Base-by-base conservation (phyloP, 1,140 invertebrate genomes). In the Ridgeia piscesae region DNA sequence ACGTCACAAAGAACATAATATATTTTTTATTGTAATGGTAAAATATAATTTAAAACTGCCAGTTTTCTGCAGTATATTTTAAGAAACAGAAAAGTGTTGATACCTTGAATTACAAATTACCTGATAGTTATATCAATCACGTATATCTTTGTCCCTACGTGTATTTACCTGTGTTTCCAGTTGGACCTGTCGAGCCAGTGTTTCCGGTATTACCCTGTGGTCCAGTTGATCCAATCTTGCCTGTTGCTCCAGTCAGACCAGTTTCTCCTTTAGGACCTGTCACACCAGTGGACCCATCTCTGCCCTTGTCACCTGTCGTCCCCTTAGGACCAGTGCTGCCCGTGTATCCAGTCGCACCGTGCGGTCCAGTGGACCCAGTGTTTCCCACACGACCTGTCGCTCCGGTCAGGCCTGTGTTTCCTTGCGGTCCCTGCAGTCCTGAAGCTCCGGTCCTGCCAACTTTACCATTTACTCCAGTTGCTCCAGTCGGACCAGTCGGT, bases 401-500 rank as follows among this genome's bases (percentile, higher is more conserved):
- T 93, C 92, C 92, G 89, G 92, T n/a, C n/a, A 33, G 88, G 9
- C 92, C 92, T 1, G 92, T 91, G n/a, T 33, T 33, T 77, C 93
- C 93, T 33, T 50, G 33, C 31, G 89, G 42, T 92, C 92, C 92
- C 27, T 42, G 33, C 88, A n/a, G 34, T 88, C 93, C 93, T 92
- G 93, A 58, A 35, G 35, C 42, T 58, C 93, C 93, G n/a, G 50
- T 33, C 35, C 31, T 33, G 34, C 93, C 93, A 33, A 33, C 42
- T n/a, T 91, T 35, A 34, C 93, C 93, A 77, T 35, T 34, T 90
- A 89, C 89, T 35, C 93, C 93, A 91, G 92, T 34, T 58, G 33
- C 6, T 35, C 92, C 93, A 90, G 17, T 58, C 21, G 14, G 35
- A 34, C 93, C 93, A 34, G 89, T 58, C 35, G 90, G 91, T 58